Base-by-base conservation (phyloP, 2,888 invertebrate genomes). In the Megaustenia siamemsis region DNA sequence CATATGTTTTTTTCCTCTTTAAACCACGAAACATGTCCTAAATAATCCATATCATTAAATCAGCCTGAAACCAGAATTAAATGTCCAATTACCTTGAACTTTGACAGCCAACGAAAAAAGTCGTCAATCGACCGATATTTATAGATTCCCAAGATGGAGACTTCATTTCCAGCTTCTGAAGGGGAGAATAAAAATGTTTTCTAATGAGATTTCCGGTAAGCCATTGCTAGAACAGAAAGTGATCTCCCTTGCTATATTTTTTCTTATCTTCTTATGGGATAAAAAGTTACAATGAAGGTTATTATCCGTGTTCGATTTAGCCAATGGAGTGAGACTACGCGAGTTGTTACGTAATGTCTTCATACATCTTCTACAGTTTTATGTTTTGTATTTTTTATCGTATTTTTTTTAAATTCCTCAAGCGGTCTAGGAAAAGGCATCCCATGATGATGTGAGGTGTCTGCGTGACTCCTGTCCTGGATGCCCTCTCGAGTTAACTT, bases 141-240 rank as follows among this genome's bases (percentile, higher is more conserved):
- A 69, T 69, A 24, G 69, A 69, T 40, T 69, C 5, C 40, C 6
- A 21, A 24, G 40, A 38, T 40, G 40, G 8, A 24, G 69, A 40
- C 24, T 69, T 69, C 69, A 69, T 69, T 69, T 40, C 69, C 40
- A 69, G 4, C 40, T 69, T 38, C 24, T 40, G 40, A 40, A 69
- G 24, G 10, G 21, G 24, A 40, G 40, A 69, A 24, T 40, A 69
- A 63, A 60, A 69, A 69, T 40, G 21, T 21, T 38, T 24, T 40
- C 69, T 69, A 69, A 69, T 40, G 69, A 28, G 40, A 69, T 69
- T 69, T 69, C 69, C 69, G 69, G 69, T 69, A 69, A 69, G 69
- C 69, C 69, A 40, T 69, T 69, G 4, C 69, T 40, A 40, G 69
- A 1, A 69, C 24, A 38, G 40, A 40, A 38, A 40, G 40, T 69